Evolutionary conservation across 1,140 invertebrate genomes (phyloP).

Genomic region (Maniola jurtina): DNA sequence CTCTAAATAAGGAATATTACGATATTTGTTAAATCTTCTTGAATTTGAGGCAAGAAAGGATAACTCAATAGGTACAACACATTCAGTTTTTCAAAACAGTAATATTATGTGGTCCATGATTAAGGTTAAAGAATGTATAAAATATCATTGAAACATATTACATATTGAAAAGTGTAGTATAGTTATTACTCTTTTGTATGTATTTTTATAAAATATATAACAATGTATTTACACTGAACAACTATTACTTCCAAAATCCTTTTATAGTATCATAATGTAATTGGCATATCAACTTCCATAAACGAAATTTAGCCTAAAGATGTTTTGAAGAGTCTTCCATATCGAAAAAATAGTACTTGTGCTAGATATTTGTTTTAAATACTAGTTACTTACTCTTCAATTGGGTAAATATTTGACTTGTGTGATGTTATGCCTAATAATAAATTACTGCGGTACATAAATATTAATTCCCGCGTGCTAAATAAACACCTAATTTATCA

Average conservation of each 20-base stretch:
- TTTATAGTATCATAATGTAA: constrained; percentile 64
- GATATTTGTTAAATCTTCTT: constrained; percentile 53
- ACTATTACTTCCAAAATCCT: constrained; percentile 69
- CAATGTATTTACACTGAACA: constrained; percentile 70
- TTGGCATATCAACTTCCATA: constrained; percentile 77
- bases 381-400: constrained; percentile 61
- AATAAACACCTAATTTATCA: background rate
- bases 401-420: constrained; percentile 61
- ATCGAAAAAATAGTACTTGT: constrained; percentile 73
- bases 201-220: constrained; percentile 78
- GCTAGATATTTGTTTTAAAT: constrained; percentile 65
- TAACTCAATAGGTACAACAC: constrained; percentile 26
- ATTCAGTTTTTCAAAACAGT: constrained; percentile 45
- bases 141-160: constrained; percentile 77
- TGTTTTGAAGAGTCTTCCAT: constrained; percentile 74
- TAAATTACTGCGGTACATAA: background rate
- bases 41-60: constrained; percentile 40
- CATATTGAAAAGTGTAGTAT: constrained; percentile 59
- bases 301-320: constrained; percentile 70
- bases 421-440: constrained; percentile 12
- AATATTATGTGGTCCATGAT: constrained; percentile 67
- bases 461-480: background rate
- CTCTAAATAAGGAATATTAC: constrained; percentile 44
- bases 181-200: constrained; percentile 69
- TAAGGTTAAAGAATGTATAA: constrained; percentile 55